Evolutionary conservation across 2,888 invertebrate species (phyloP), one percentile per base, ranked within the genome.

Genomic region (Synergus japonicus): DNA sequence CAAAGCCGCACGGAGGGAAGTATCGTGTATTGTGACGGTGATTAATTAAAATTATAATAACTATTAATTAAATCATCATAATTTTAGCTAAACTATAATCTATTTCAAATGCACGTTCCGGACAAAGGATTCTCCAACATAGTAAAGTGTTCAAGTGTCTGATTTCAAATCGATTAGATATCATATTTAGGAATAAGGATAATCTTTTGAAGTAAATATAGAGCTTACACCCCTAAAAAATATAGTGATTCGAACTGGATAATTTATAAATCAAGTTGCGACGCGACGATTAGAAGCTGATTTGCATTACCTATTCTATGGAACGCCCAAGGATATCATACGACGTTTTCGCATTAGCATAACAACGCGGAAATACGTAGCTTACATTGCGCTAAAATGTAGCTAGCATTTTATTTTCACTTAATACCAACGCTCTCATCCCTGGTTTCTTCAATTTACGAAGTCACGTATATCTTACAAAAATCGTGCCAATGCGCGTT

Each of bases 381-480:
- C 69, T 69, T 69, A 69, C 69, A 69, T 69, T 49, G 69, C 49
- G 69, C 49, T 69, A 69, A 69, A 69, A 69, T 69, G 69, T 69
- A 69, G 29, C 29, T 49, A 69, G 29, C 37, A 69, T 69, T 69
- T 69, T 69, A 69, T 69, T 46, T 49, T 69, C 69, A 49, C 69
- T 49, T 69, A 69, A 49, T 69, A 49, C 49, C 15, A 37, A 69
- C 37, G 15, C 69, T 69, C 49, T 69, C 69, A 69, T 69, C 69
- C 69, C 69, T 49, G 49, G 37, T 69, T 69, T 80, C 18, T 80
- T 65, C 69, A 63, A 81, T 81, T 81, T 77, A 58, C 81, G 64
- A 77, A 81, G 44, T 77, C 49, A 79, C 60, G 29, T 64, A 49
- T 69, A 49, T 69, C 69, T 69, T 4, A 15, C 49, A 69, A 69